phyloP scores from a whole-genome alignment of 2,797 vertebrate species.

The Helicolenus hilgendorfi region DNA sequence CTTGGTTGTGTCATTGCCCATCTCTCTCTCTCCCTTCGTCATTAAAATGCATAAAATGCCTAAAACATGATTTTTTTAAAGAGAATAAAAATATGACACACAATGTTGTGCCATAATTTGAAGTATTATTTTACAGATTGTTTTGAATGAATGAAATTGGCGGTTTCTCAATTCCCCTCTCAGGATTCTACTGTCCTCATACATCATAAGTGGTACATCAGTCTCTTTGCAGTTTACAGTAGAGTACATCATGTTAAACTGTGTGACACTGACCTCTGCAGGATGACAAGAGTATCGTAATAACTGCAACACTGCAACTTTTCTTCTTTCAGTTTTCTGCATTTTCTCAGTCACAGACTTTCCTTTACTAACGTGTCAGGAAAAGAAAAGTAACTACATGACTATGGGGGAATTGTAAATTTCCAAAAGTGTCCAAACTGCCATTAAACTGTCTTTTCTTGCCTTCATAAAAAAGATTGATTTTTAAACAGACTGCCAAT shows the following conservation, averaged over 20 bases:
- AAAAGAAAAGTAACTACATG: background rate
- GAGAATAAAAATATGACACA: background rate
- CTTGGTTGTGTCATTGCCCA: background rate
- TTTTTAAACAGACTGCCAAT: background rate
- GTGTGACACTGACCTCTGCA: constrained; percentile 79
- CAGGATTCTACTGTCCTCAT: background rate
- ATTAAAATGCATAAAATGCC: background rate
- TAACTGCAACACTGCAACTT: no score
- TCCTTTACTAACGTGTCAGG: background rate
- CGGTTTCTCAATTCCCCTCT: background rate
- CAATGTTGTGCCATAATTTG: background rate
- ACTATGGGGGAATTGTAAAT: background rate
- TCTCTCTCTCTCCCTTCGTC: background rate
- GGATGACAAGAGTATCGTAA: constrained; percentile 26
- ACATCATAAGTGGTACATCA: background rate
- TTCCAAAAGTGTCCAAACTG: background rate
- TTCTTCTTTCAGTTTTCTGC: background rate
- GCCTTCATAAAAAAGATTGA: background rate
- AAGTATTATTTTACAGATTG: background rate
- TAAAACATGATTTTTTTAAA: background rate
- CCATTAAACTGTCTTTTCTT: background rate
- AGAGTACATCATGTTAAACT: background rate
- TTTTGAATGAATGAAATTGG: background rate
- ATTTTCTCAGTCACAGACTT: background rate
- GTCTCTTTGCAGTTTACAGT: background rate